Conservation (phyloP, 2,113 vertebrate species). For the Illadopsis cleaveri region DNA sequence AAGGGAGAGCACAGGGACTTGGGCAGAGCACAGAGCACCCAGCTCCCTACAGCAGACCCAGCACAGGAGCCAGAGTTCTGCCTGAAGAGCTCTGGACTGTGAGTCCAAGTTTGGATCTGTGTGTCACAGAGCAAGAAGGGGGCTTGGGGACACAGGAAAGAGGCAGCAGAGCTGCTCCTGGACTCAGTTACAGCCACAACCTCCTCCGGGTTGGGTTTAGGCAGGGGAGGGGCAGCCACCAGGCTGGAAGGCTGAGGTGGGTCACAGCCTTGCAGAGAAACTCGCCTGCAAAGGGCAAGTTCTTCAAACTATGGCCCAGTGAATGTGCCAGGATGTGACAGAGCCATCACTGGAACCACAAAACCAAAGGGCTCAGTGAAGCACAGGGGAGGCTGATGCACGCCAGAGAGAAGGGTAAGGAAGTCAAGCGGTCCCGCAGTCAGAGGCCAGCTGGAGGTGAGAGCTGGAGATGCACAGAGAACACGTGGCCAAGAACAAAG, state of each 20-base stretch:
- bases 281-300: not conserved
- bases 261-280: not conserved
- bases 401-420: constrained; percentile 70
- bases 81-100: not conserved
- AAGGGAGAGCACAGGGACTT: not conserved
- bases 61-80: not conserved
- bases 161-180: not conserved
- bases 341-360: not conserved
- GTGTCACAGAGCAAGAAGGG: not conserved
- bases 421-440: constrained; percentile 45
- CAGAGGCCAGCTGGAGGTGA: constrained; percentile 31
- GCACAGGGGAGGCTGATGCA: not conserved
- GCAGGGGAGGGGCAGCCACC: not conserved
- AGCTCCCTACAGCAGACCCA: accelerated
- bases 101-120: not conserved
- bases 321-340: not conserved
- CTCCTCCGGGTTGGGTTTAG: not conserved
- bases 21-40: not conserved
- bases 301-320: not conserved
- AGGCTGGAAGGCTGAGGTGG: not conserved
- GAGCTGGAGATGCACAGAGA: constrained; percentile 22
- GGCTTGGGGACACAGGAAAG: not conserved
- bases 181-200: not conserved
- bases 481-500: constrained; percentile 13
- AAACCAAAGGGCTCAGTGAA: not conserved